Conservation (phyloP, 1,140 invertebrate genomes). For the Chymomyza costata region DNA sequence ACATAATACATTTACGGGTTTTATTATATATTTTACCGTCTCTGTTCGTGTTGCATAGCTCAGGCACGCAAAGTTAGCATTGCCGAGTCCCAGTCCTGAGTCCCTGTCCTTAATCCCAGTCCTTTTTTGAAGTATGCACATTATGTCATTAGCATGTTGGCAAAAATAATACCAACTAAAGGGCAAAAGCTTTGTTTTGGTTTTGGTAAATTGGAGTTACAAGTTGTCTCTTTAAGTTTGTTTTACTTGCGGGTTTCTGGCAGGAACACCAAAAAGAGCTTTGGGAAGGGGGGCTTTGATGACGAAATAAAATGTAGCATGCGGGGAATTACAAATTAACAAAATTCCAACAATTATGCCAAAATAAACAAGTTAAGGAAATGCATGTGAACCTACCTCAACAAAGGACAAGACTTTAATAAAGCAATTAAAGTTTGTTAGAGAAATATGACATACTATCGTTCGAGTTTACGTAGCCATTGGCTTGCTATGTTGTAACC, state of each 20-base stretch:
- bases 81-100: constrained; percentile 20
- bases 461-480: no score
- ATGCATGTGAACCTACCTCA: constrained; percentile 41
- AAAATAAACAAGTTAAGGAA: constrained; percentile 34
- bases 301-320: constrained; percentile 48
- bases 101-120: constrained; percentile 32
- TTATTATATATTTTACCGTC: constrained; percentile 16
- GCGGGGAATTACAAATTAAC: constrained; percentile 63
- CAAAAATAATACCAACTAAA: constrained; percentile 60
- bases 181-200: constrained; percentile 34
- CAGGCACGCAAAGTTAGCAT: constrained; percentile 62
- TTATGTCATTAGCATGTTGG: constrained; percentile 73
- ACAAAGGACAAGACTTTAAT: constrained; percentile 30
- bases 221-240: no score
- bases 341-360: constrained; percentile 66
- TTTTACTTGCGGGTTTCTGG: no score
- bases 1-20: constrained; percentile 42
- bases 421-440: constrained; percentile 45
- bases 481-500: no score
- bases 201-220: not conserved
- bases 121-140: constrained; percentile 65
- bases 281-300: constrained; percentile 20
- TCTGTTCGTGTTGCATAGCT: constrained; percentile 22
- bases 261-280: constrained; percentile 14
- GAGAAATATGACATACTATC: no score